Base-by-base conservation (phyloP, 1,140 invertebrate species). In the Drosophila ercepeae region DNA sequence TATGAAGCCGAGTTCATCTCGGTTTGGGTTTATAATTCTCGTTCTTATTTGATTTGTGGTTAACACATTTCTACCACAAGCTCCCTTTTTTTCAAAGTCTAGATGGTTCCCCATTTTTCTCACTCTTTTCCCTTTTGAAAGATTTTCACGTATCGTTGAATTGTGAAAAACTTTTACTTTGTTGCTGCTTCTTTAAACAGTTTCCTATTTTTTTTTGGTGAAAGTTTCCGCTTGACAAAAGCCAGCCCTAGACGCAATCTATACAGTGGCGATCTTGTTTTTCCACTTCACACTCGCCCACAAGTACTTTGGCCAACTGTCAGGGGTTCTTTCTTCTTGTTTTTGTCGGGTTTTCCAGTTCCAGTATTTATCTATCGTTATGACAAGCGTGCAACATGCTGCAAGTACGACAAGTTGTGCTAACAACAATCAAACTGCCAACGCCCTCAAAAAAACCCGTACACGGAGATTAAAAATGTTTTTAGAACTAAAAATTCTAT, bases 321-420 rank as follows among this genome's bases (percentile, higher is more conserved):
- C 50, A 41, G 11, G 9, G 41, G 29, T 16, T 57, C 9, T 19
- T 32, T 32, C 54, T 58, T 45, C 54, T 36, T 32, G 45, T 50
- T 34, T 39, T 49, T 58, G 29, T 44, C 29, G 36, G 60, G 29
- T 71, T 75, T 78, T 65, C 51, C 29, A 32, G 78, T 63, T 78
- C n/a, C n/a, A 61, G 60, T 86, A 81, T 86, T 84, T 86, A 81
- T 86, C 81, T 86, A 76, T 81, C 72, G 75, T 86, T 84, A 67
- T 86, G 67, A 84, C 81, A 86, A 32, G 63, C 63, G 46, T 67
- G 60, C 63, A 67, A 65, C 63, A 86, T 69, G 73, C 67, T 67
- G 73, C 68, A 84, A 72, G 64, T 77, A 76, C 69, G 79, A 72
- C 81, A 86, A 84, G 81, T 84, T 84, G 81, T 86, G 72, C 73